These are phyloP conservation scores for Diabrotica balteata DNA, from an alignment of 2,888 invertebrate genomes.

Conservation along the genomic window DNA sequence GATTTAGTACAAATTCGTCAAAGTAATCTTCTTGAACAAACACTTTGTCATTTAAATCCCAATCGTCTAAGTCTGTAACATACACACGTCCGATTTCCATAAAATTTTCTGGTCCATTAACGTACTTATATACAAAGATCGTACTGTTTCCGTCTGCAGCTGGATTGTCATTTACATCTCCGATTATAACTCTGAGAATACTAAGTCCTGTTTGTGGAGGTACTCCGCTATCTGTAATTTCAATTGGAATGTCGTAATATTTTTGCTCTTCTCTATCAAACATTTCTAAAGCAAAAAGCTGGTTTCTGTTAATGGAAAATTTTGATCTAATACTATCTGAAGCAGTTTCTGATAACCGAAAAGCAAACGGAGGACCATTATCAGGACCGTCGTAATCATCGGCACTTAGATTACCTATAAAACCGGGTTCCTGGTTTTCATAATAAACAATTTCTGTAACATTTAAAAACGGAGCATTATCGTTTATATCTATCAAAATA, in stretches of 20 bases:
- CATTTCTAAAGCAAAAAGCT: constrained; percentile 72
- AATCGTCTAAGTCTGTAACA: constrained; percentile 94
- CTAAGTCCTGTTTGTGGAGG: constrained; percentile 80
- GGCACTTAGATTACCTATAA: constrained; percentile 71
- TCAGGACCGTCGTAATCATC: constrained; percentile 82
- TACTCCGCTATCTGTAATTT: constrained; percentile 85
- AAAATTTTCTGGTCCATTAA: constrained; percentile 76
- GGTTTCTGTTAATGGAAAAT: constrained; percentile 72
- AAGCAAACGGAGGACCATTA: constrained; percentile 87
- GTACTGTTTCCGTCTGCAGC: constrained; percentile 88
- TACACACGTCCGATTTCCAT: constrained; percentile 90
- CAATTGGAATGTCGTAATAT: constrained; percentile 86
- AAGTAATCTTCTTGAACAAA: constrained; percentile 70
- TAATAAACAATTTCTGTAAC: constrained; percentile 84
- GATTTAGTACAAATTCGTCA: constrained; percentile 74
- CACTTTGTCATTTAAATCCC: constrained; percentile 92
- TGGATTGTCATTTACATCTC: constrained; percentile 91
- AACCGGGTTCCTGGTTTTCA: constrained; percentile 74
- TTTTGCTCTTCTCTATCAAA: constrained; percentile 91
- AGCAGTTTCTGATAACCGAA: constrained; percentile 71
- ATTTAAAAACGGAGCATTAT: constrained; percentile 88
- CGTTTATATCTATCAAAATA: constrained; percentile 84
- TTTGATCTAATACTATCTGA: constrained; percentile 73
- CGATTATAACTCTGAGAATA: constrained; percentile 87
- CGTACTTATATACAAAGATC: constrained; percentile 95